Base-by-base conservation (phyloP, 1,140 invertebrate species). In the Wasmannia auropunctata region DNA sequence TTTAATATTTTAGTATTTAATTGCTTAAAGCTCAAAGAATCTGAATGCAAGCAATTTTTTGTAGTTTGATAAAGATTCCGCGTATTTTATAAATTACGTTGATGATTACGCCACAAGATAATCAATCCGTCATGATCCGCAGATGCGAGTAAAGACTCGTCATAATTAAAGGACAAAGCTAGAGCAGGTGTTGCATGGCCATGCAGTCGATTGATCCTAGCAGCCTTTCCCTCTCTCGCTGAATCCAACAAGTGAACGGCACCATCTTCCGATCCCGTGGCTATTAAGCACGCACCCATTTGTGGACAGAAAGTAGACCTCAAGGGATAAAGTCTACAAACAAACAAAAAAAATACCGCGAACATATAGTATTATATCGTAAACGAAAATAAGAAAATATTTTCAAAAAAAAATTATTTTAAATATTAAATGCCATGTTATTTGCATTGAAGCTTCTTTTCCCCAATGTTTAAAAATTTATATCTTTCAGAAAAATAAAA, bases 91-190 rank as follows among this genome's bases (percentile, higher is more conserved):
- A 91, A 81, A 72, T 91, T 79, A 46, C 90, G 86, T 74, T 91
- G 89, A 81, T 90, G 89, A 91, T 94, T 96, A 87, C 97, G 97
- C 98, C 98, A 98, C 72, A 98, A 96, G 91, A 98, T 98, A 81
- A 98, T 97, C 89, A 98, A 96, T 10, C 98, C 98, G 91, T 97
- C 96, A 75, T 97, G 95, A 95, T 99, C 98, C 93, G 97, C 97
- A 40, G 97, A 98, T 58, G 98, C 98, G 43, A 99, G 95, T 85
- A 98, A 95, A 93, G 97, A 98, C 95, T 98, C 98, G 95, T 98
- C 98, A 95, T 98, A 98, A 95, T 98, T 98, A 93, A 99, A 98
- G 90, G 97, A 97, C 16, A 98, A 97, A 79, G 98, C 97, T 4
- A 98, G 94, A 40, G 98, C 97, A 3, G 98, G 96, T 56, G 97